Base-by-base conservation (phyloP, 2,113 vertebrate species). In the Labrus mixtus region DNA sequence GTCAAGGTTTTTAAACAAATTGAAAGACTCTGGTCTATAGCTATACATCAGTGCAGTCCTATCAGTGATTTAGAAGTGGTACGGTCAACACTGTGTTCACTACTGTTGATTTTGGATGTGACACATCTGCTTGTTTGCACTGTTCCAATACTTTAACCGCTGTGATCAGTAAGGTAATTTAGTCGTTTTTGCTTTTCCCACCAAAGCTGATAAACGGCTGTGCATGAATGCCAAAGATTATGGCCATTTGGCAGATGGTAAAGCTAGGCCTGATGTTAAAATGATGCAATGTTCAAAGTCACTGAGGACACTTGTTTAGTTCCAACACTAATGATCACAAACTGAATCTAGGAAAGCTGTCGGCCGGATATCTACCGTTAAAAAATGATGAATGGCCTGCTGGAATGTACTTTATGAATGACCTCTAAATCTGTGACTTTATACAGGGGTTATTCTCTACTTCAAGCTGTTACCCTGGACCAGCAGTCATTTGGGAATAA, bases 21-120 rank as follows among this genome's bases (percentile, higher is more conserved):
- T 15, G 63, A 33, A 45, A 12, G 13, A 56, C 23, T 63, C 33
- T 33, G 33, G 37, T 29, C 46, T 19, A 41, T 50, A 51, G 54
- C 19, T 23, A 2, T 15, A 29, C 0, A 1, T 20, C 1, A 36
- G 17, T 25, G 17, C 20, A 22, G 56, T 29, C 66, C 37, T 50
- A 25, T 6, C 55, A 58, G 36, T 23, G 39, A 25, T n/a, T 57
- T 19, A 1, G 15, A 45, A 62, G 11, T n/a, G 36, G 22, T 29
- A 10, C 10, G 13, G 11, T 43, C 37, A 15, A 48, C 15, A 17
- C 1, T 16, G 46, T 48, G 15, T 1, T 4, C 46, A 48, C 17
- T 19, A 15, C 23, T 70, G 41, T 16, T 58, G 22, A 51, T 36
- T 46, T 23, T 66, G 37, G 36, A 72, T 70, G 22, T 55, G 54